Percentiles rank a stretch among this genome's conserved stretches.
Evolutionary conservation across 2,888 invertebrate genomes (phyloP).

Genomic region (Euzophera pinguis): DNA sequence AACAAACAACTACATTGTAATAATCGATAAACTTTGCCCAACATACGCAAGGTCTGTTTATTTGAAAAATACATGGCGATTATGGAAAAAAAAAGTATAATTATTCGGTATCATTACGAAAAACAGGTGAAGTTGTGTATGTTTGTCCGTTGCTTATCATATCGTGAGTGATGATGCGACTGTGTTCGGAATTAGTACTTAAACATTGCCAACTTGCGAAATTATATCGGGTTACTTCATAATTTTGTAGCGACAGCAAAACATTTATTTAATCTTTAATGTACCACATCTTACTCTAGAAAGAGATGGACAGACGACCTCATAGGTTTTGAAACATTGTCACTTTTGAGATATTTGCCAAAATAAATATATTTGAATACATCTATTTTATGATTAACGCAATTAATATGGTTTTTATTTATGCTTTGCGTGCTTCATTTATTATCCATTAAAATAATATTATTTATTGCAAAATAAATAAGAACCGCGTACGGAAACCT

Average conservation of each 20-base stretch:
- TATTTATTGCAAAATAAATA: no score
- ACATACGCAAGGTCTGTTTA: not conserved
- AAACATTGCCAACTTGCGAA: slow-evolving; percentile 47
- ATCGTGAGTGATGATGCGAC: slow-evolving; percentile 36
- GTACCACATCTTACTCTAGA: no score
- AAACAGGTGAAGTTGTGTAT: slow-evolving; percentile 18
- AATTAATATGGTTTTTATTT: no score
- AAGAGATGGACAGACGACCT: no score
- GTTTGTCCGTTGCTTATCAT: slow-evolving; percentile 28
- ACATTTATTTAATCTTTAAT: no score
- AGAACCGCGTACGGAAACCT: no score
- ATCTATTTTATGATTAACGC: no score
- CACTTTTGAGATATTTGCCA: no score
- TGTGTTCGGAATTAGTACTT: slow-evolving; percentile 39
- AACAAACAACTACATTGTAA: not conserved
- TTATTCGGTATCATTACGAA: slow-evolving; percentile 7
- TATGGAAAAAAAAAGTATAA: not conserved
- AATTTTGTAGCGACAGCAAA: slow-evolving; percentile 33
- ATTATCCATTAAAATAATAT: no score
- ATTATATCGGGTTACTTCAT: slow-evolving; percentile 40
- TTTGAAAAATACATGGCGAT: slow-evolving; percentile 6
- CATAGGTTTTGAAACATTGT: no score
- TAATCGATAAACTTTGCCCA: not conserved
- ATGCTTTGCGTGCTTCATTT: no score
- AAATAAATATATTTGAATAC: no score